phyloP scores from a whole-genome alignment of 2,888 invertebrate species.

The Cabera pusaria region DNA sequence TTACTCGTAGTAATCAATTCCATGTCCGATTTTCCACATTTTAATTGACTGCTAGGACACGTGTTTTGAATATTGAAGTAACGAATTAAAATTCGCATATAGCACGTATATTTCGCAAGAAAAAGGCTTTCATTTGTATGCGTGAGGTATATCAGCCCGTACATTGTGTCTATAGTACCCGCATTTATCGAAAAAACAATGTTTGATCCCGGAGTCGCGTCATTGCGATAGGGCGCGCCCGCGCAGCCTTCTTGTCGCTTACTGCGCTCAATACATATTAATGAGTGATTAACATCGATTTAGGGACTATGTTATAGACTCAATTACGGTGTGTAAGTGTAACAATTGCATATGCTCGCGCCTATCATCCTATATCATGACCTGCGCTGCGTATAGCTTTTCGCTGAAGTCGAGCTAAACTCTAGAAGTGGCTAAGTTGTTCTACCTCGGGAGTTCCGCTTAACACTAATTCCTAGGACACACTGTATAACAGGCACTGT shows the following conservation, averaged over 20 bases:
- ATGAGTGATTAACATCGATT: slow-evolving; percentile 54
- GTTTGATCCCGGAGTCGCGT: slow-evolving; percentile 44
- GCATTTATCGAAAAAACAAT: slow-evolving; percentile 62
- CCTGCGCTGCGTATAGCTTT: no score
- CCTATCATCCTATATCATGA: no score
- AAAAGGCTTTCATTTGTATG: slow-evolving; percentile 67
- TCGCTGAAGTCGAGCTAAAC: no score
- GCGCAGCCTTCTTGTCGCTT: slow-evolving; percentile 63
- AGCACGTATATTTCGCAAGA: slow-evolving; percentile 38
- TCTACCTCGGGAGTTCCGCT: no score
- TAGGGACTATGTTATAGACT: slow-evolving; percentile 40
- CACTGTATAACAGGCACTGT: no score
- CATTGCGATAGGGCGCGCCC: slow-evolving; percentile 48
- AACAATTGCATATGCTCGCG: no score
- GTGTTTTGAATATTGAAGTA: slow-evolving; percentile 12
- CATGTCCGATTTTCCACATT: slow-evolving; percentile 18
- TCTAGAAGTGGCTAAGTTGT: no score
- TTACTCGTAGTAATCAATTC: slow-evolving; percentile 18
- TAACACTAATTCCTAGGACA: no score
- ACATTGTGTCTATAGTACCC: slow-evolving; percentile 62
- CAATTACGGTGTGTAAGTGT: no score
- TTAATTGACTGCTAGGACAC: slow-evolving; percentile 17
- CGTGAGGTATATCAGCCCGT: slow-evolving; percentile 51
- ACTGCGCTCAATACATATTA: slow-evolving; percentile 68
- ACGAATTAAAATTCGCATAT: slow-evolving; percentile 24